Base-by-base conservation (phyloP, 2,113 vertebrate genomes). In the Nothobranchius kuhntae region DNA sequence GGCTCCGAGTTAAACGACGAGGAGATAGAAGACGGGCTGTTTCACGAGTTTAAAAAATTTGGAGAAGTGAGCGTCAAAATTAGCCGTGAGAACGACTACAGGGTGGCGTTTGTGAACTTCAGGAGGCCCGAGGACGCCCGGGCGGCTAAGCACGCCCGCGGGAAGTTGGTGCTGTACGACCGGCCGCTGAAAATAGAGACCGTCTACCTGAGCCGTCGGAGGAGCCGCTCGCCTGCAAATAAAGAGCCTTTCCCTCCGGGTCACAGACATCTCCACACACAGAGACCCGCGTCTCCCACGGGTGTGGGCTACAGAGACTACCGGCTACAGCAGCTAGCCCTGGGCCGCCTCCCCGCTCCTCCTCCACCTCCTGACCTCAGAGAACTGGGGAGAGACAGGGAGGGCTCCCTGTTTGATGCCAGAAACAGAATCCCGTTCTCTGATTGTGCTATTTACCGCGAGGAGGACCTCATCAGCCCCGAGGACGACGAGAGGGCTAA, bases 21-120 rank as follows among this genome's bases (percentile, higher is more conserved):
- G 75, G 96, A 96, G 15, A 94, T 99, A 65, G 97, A 99, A 82
- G 97, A 99, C 79, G 96, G 97, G 0, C 90, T 99, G 0, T 99
- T 99, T 54, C 96, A 97, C 60, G 97, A 99, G 89, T 98, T 98
- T 62, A 98, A 96, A 71, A 96, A 95, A 57, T 99, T 98, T 53
- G 97, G 97, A 0, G 96, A 99, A 61, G 96, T 99, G 15, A 99
- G 97, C 52, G 96, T 99, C 1, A 99, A 98, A 80, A 98, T 99
- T 44, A 94, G 95, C 58, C 93, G 95, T 46, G 91, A 93, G 61
- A 94, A 94, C 75, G 95, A 98, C 17, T 95, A 96, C 65, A 92
- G 96, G 4, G 96, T 98, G 66, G 96, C 97, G 58, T 95, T 96
- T 4, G 96, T 99, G 38, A 99, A 98, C 92, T 99, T 98, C 87